Conservation (phyloP, 2,888 invertebrate species). For the Sphecodes monilicornis region DNA sequence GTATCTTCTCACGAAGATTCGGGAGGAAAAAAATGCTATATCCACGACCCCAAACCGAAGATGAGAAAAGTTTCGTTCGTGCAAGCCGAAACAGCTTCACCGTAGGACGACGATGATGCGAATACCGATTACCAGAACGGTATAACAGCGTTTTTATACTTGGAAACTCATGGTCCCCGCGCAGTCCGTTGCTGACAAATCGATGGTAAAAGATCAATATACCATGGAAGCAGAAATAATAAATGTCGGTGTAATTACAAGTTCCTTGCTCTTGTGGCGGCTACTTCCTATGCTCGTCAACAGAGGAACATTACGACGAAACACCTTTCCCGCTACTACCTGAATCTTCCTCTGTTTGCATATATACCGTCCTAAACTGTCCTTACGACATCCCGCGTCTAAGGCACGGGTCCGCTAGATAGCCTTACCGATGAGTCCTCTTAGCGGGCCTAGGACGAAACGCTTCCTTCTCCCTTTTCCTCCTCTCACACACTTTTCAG, state of each 20-base stretch:
- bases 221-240: neutral
- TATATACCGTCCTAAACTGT: no score
- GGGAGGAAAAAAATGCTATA: neutral
- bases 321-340: no score
- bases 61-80: neutral
- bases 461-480: no score
- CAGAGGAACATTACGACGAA: no score
- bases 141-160: neutral
- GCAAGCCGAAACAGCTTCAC: neutral
- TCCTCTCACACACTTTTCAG: no score
- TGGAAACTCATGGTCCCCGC: neutral
- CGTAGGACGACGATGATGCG: neutral
- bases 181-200: neutral
- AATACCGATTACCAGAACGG: neutral
- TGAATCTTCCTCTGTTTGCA: no score
- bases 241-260: neutral
- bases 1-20: neutral
- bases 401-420: no score
- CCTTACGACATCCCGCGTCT: no score
- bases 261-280: no score
- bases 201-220: neutral
- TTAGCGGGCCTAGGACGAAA: no score
- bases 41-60: neutral
- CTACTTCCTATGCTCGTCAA: no score
- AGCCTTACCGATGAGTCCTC: no score